A percentile compares a stretch with the other conserved stretches of the same genome.
These are phyloP conservation scores for Drosophila rubida DNA, from an alignment of 2,888 invertebrate species.

Conservation along the genomic window DNA sequence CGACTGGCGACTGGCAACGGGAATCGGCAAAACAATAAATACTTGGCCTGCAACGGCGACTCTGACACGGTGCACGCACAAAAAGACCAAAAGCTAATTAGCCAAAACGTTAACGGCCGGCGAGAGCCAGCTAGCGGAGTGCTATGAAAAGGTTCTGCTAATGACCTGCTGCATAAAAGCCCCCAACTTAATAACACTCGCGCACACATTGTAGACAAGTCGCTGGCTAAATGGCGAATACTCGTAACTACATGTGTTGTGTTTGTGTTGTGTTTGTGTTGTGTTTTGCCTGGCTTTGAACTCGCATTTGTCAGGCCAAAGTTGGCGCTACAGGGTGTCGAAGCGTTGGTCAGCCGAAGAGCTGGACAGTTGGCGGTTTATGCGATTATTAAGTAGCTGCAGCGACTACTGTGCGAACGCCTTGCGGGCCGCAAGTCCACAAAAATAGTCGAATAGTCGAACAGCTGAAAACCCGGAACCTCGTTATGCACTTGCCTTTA, in stretches of 20 bases:
- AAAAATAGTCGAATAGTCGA: background rate
- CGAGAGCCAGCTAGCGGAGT: constrained; percentile 38
- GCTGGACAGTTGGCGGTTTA: too few relatives aligned
- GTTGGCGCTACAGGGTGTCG: too few relatives aligned
- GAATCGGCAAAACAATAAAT: constrained; percentile 15
- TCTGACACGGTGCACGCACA: constrained; percentile 63
- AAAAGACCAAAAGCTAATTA: constrained; percentile 73
- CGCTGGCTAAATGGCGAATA: too few relatives aligned
- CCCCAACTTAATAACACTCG: constrained; percentile 35
- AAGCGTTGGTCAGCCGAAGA: too few relatives aligned
- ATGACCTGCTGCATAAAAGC: constrained; percentile 57
- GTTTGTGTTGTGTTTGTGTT: too few relatives aligned
- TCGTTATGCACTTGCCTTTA: constrained; percentile 10
- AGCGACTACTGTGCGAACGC: too few relatives aligned
- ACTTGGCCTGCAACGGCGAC: constrained; percentile 44
- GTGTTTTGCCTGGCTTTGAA: too few relatives aligned
- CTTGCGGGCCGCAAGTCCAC: too few relatives aligned
- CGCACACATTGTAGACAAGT: constrained; percentile 44
- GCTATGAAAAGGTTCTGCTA: constrained; percentile 66
- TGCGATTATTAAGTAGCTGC: too few relatives aligned
- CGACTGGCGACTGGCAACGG: constrained; percentile 24
- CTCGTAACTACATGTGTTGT: too few relatives aligned
- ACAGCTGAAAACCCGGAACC: background rate
- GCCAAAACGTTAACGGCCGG: constrained; percentile 72
- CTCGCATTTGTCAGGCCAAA: too few relatives aligned